phyloP scores from a whole-genome alignment of 2,888 invertebrate species.

The Dilophus febrilis region DNA sequence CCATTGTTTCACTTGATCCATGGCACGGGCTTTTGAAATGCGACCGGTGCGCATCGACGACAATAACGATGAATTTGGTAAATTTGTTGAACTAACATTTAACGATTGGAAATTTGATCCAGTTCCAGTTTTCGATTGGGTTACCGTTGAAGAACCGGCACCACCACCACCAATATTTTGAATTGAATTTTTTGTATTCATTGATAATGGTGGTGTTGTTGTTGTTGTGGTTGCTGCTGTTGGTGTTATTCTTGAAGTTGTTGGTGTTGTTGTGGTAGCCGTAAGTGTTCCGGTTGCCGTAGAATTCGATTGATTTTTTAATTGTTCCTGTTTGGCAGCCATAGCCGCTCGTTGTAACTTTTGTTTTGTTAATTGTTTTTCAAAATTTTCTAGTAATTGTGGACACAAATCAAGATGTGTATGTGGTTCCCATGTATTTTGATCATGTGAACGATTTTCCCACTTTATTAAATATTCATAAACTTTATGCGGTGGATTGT shows the following conservation, averaged over 20 bases:
- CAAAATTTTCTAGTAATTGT: conserved; percentile 60
- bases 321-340: conserved; percentile 23
- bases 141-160: too few species aligned
- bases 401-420: conserved; percentile 61
- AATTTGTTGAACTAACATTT: too few species aligned
- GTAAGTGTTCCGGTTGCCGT: conserved; percentile 21
- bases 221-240: conserved; percentile 6
- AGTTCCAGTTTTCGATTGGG: too few species aligned
- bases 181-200: too few species aligned
- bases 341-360: conserved; percentile 49
- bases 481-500: conserved; percentile 58
- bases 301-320: conserved; percentile 14
- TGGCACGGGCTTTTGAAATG: conserved; percentile 63
- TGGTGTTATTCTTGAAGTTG: conserved; percentile 29
- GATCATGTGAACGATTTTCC: conserved; percentile 64
- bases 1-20: conserved; percentile 74
- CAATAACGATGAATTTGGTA: too few species aligned
- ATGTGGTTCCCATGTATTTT: conserved; percentile 73
- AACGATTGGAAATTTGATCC: too few species aligned
- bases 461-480: conserved; percentile 75
- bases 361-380: conserved; percentile 57
- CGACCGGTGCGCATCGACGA: conserved; percentile 42
- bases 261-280: conserved; percentile 29
- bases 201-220: too few species aligned
- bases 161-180: too few species aligned